Evolutionary conservation across 2,888 invertebrate species (phyloP).

Genomic region (Globia sparganii): DNA sequence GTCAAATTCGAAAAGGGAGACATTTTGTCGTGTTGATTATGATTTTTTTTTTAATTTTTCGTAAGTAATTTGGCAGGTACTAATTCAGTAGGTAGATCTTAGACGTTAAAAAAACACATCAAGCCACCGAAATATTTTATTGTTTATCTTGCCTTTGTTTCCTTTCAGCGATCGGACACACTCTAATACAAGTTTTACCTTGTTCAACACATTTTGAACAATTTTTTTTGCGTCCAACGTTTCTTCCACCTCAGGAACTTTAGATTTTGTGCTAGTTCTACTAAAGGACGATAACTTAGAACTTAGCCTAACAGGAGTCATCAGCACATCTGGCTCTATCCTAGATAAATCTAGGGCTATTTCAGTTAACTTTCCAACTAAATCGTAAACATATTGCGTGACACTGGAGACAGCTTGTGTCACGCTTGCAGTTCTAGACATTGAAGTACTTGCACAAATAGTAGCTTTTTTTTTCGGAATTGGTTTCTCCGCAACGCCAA

Average conservation of each 20-base stretch:
- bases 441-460: neutral
- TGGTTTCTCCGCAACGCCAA: no score
- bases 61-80: neutral
- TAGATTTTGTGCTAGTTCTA: neutral
- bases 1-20: neutral
- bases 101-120: neutral
- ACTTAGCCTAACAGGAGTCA: neutral
- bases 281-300: neutral
- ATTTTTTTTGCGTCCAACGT: neutral
- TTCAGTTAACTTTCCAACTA: neutral
- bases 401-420: no score
- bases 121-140: slow-evolving; percentile 9
- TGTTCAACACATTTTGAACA: slow-evolving; percentile 75
- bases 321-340: neutral
- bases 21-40: neutral
- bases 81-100: neutral
- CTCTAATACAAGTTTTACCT: slow-evolving; percentile 72
- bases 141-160: slow-evolving; percentile 35
- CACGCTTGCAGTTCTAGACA: neutral
- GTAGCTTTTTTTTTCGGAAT: neutral
- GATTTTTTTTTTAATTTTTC: neutral
- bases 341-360: neutral
- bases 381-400: neutral
- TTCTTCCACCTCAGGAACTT: neutral
- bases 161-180: slow-evolving; percentile 71